Evolutionary conservation across 2,888 invertebrate species (phyloP), one percentile per base, ranked within the genome.

Genomic region (Microctonus brassicae): DNA sequence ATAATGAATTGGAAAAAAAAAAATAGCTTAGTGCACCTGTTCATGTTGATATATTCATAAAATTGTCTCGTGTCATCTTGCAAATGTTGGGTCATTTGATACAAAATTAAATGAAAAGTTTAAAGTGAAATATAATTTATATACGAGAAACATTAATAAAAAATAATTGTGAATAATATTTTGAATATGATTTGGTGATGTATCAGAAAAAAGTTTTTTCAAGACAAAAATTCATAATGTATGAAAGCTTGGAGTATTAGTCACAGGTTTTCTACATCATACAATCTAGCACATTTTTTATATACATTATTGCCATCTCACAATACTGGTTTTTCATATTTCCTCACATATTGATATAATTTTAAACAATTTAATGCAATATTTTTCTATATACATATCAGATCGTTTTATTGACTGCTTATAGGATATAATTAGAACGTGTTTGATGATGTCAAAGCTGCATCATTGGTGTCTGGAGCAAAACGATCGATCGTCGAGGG

Each of bases 391-490:
- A 47, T 47, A 6, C 17, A 20, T 17, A 58, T 34, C 34, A 47
- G 47, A 63, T 63, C 47, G n/a, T 55, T 55, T n/a, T 39, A 58
- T 65, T 52, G 53, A 24, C 20, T 66, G 7, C 39, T 66, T 55
- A 36, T 39, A 57, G 39, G 66, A 57, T 66, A 66, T 55, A 66
- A 55, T 57, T 58, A 66, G 57, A 66, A 57, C 20, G 20, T 64
- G 53, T 29, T 66, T 57, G 42, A 66, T 66, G 66, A 66, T 66
- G 66, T 66, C 66, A 66, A 66, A 66, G 66, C 33, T 42, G 39
- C 47, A 26, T 63, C 47, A 17, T 17, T 57, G 57, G 36, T 39
- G 57, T 55, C 57, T 66, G 66, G 55, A 57, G 29, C 66, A 36
- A 10, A 66, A 26, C 66, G 66, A 66, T 66, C 66, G 66, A 66